phyloP scores from a whole-genome alignment of 2,113 vertebrate genomes.

The Oncorhynchus keta region DNA sequence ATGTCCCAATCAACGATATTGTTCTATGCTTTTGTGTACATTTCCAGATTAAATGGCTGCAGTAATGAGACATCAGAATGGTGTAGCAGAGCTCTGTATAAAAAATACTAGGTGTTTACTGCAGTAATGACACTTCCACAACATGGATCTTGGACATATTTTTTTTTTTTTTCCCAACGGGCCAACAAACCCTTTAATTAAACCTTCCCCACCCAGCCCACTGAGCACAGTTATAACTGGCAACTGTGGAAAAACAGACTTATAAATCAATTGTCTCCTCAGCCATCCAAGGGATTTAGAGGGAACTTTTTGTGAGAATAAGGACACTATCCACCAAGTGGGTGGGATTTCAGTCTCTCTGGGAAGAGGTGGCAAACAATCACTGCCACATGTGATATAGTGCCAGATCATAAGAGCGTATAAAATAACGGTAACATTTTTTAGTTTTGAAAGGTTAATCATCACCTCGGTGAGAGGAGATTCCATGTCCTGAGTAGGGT shows the following conservation, averaged over 20 bases:
- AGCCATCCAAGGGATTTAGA: slow-evolving; percentile 19
- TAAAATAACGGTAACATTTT: background rate
- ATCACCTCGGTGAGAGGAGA: slow-evolving; percentile 30
- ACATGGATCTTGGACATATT: slow-evolving; percentile 20
- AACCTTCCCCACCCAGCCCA: slow-evolving; percentile 34
- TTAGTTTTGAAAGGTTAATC: slow-evolving; percentile 21
- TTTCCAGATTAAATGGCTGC: slow-evolving; percentile 11
- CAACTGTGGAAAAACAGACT: slow-evolving; percentile 35
- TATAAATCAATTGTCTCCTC: slow-evolving; percentile 33
- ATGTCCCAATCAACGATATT: background rate
- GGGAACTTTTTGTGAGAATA: slow-evolving; percentile 45
- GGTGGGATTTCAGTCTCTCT: slow-evolving; percentile 25
- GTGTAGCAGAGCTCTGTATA: background rate
- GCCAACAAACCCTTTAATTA: slow-evolving; percentile 59
- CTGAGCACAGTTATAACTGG: slow-evolving; percentile 21
- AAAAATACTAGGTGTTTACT: slow-evolving; percentile 8
- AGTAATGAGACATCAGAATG: slow-evolving; percentile 23
- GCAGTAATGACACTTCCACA: slow-evolving; percentile 31
- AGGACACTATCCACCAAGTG: slow-evolving; percentile 32
- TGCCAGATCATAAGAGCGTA: slow-evolving; percentile 7
- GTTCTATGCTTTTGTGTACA: background rate
- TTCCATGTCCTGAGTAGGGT: slow-evolving; percentile 27
- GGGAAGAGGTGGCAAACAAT: slow-evolving; percentile 28
- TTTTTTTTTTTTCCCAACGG: slow-evolving; percentile 29
- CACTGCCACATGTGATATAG: slow-evolving; percentile 1